Conservation (phyloP, 1,140 invertebrate species). For the Drosophila bocki region DNA sequence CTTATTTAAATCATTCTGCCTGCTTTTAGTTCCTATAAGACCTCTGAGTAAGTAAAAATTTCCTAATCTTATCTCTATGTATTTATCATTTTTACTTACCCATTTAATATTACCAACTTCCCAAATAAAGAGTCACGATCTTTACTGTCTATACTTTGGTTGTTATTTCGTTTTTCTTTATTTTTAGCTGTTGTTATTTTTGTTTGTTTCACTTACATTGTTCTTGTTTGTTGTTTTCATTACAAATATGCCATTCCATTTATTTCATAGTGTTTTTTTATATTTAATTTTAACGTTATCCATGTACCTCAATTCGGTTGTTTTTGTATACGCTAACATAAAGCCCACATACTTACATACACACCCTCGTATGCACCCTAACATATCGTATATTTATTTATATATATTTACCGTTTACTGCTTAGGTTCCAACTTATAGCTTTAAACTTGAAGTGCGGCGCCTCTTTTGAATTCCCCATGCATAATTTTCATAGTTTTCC, state of each 20-base stretch:
- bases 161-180: constrained; percentile 57
- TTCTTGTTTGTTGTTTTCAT: constrained; percentile 35
- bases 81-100: neutral
- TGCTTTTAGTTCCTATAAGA: too few relatives aligned
- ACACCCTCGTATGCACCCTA: constrained; percentile 40
- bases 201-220: constrained; percentile 69
- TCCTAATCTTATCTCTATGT: neutral
- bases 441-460: constrained; percentile 54
- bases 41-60: too few relatives aligned
- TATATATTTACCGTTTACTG: constrained; percentile 37
- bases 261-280: constrained; percentile 23
- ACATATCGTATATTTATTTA: constrained; percentile 54
- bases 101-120: too few relatives aligned
- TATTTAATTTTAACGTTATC: constrained; percentile 49
- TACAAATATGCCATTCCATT: constrained; percentile 65
- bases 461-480: constrained; percentile 61
- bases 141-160: constrained; percentile 50
- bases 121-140: neutral
- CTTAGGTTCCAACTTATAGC: constrained; percentile 49
- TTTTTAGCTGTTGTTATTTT: constrained; percentile 50
- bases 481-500: constrained; percentile 53
- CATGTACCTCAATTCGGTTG: constrained; percentile 52
- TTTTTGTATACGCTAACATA: constrained; percentile 40
- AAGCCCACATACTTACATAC: constrained; percentile 58
- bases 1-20: too few relatives aligned